Evolutionary conservation across 2,113 vertebrate species (phyloP).

Genomic region (Stercorarius parasiticus): DNA sequence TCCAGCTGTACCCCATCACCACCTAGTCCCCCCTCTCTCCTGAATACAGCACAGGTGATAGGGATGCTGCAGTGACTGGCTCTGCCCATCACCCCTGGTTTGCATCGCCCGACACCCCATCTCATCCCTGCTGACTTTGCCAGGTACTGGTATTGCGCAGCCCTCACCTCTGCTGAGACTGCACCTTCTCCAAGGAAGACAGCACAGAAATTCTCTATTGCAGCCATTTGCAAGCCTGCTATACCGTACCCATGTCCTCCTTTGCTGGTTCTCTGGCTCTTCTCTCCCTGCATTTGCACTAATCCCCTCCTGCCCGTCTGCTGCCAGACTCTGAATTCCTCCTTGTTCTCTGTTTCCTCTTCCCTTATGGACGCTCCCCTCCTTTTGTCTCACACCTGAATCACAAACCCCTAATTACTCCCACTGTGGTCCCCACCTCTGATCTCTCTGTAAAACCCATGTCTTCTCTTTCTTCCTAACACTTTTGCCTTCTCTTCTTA

Average conservation of each 20-base stretch:
- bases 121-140: neutral
- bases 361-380: neutral
- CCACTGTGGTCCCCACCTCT: neutral
- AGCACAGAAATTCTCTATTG: neutral
- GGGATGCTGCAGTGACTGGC: neutral
- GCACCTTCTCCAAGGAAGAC: neutral
- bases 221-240: neutral
- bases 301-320: neutral
- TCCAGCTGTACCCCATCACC: neutral
- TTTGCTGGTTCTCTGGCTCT: neutral
- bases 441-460: neutral
- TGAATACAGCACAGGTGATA: accelerated
- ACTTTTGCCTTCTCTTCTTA: neutral
- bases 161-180: neutral
- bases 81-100: accelerated
- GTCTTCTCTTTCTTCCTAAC: neutral
- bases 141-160: neutral
- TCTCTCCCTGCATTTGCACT: neutral
- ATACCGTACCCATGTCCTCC: neutral
- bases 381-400: neutral
- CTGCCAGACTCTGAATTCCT: neutral
- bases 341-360: neutral
- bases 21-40: neutral
- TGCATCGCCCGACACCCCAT: neutral
- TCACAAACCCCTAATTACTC: conserved; percentile 22